These are phyloP conservation scores for Nasua narica DNA, from an alignment of 2,797 vertebrate genomes.

Conservation along the genomic window DNA sequence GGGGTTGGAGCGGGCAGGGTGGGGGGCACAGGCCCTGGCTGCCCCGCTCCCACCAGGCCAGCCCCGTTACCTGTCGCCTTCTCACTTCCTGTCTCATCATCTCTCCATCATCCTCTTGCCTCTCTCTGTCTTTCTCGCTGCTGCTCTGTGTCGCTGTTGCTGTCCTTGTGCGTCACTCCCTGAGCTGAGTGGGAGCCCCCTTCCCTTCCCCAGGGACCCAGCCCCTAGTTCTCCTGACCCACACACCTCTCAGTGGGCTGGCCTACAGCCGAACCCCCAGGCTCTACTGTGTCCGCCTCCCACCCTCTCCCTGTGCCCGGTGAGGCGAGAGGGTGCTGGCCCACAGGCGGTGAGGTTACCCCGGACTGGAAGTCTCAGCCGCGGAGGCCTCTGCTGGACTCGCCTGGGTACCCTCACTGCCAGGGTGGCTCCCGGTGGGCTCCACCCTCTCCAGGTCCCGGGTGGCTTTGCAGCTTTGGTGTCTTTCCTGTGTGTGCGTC, in stretches of 20 bases:
- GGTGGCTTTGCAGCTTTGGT: constrained; percentile 47
- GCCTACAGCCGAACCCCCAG: background rate
- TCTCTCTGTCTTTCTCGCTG: constrained; percentile 40
- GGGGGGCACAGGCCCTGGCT: background rate
- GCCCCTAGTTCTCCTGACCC: background rate
- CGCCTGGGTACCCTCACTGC: background rate
- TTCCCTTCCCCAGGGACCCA: background rate
- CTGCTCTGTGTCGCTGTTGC: background rate
- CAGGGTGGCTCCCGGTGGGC: background rate
- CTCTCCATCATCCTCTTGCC: background rate
- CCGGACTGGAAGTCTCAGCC: background rate
- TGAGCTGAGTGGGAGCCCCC: background rate
- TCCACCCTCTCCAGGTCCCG: background rate
- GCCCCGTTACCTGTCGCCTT: background rate
- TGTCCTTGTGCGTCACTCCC: background rate
- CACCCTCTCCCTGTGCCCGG: background rate
- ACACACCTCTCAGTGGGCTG: background rate
- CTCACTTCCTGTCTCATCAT: background rate
- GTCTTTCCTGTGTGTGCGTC: background rate
- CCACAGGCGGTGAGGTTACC: background rate
- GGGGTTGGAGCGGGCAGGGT: background rate
- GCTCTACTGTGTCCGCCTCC: background rate
- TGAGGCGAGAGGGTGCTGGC: background rate
- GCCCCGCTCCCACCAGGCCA: background rate
- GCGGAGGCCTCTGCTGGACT: background rate